phyloP scores from a whole-genome alignment of 2,888 invertebrate genomes.

The Choristoneura rosaceana region DNA sequence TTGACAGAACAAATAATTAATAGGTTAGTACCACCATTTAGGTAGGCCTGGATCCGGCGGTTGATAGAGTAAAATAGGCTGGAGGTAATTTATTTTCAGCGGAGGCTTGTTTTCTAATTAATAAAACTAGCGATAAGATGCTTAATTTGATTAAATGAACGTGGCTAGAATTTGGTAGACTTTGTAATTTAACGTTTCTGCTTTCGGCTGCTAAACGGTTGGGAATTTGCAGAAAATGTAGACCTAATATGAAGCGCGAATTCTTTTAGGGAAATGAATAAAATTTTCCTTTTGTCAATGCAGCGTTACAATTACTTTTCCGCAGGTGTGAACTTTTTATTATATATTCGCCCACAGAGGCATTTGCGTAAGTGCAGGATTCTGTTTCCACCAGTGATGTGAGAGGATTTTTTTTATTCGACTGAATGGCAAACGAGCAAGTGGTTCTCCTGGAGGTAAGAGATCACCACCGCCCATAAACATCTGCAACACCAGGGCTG shows the following conservation, averaged over 20 bases:
- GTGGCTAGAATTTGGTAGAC: background rate
- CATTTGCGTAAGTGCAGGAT: no score
- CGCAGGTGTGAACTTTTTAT: no score
- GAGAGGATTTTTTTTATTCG: no score
- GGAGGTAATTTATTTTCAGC: background rate
- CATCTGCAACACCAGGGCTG: no score
- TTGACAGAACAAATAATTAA: background rate
- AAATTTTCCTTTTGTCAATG: no score
- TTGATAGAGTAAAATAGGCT: background rate
- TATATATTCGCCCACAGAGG: no score
- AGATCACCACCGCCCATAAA: no score
- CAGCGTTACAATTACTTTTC: no score
- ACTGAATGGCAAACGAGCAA: no score
- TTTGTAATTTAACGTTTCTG: background rate
- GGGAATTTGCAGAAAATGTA: no score
- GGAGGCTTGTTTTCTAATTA: background rate
- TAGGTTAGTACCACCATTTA: background rate
- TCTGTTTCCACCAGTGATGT: no score
- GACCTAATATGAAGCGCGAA: background rate
- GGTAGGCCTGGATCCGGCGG: background rate
- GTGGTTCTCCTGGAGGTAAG: no score
- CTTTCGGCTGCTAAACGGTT: background rate
- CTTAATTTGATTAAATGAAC: background rate
- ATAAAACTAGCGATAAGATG: constrained; percentile 5
- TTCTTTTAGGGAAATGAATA: background rate